Evolutionary conservation across 2,888 invertebrate genomes (phyloP), one percentile per base, ranked within the genome.

Genomic region (Sialis lutaria): DNA sequence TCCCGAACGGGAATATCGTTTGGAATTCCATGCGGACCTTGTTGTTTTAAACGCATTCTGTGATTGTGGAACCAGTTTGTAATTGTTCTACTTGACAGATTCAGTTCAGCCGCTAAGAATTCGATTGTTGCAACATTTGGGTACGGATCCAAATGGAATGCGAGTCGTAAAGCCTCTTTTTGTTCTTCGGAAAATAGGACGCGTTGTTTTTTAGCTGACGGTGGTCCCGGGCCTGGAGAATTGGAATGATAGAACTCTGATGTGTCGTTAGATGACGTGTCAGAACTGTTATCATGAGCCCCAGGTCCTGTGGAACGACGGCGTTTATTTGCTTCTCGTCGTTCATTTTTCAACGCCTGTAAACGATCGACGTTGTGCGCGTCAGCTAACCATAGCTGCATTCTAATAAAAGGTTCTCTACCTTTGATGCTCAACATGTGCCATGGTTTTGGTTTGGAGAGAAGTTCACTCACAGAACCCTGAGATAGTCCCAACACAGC

Each of bases 21-120:
- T 30, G 79, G 70, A 55, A 73, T 69, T 1, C 83, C 81, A 58
- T 87, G 87, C 2, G 88, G 86, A 30, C 65, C 64, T 60, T 88
- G 87, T 61, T 90, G 89, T 67, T 96, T 96, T 61, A 93, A 77
- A 52, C 98, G 77, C 92, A 98, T 98, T 57, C 98, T 81, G 64
- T 98, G 96, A 65, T 98, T 98, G 73, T 98, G 97, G 74, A 98
- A 98, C 98, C 98, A 98, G 67, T 98, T 98, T 50, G 95, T 95
- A 58, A 99, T 96, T 47, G 97, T 97, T 55, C 97, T 76, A 45
- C 93, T 85, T 6, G 92, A 89, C 39, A 99, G 73, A 6, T 83
- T 86, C 48, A 98, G 70, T 64, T 95, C 93, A 33, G 79, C 77
- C 33, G 96, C 93, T 49, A 98, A 73, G 60, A 92, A 92, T 63